Base-by-base conservation (phyloP, 2,113 vertebrate species). In the Furnarius figulus region DNA sequence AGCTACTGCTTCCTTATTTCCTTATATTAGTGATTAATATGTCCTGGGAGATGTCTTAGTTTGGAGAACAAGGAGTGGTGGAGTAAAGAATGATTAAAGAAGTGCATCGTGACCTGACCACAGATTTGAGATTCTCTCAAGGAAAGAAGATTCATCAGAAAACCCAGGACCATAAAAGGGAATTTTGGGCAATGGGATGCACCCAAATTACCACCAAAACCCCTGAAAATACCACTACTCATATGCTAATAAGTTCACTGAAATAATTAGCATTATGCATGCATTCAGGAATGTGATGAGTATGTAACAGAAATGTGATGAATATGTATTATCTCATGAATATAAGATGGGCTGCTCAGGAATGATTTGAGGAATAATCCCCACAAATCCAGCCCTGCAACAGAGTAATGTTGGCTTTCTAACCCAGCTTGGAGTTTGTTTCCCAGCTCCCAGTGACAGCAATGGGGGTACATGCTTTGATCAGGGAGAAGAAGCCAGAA, bases 401-500 rank as follows among this genome's bases (percentile, higher is more conserved):
- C 13, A 63, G 17, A 63, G 17, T 20, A 30, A 14, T 62, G 25
- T 40, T 40, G 27, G 17, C 27, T 63, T 63, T 63, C 18, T 12
- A 61, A 39, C 58, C 58, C 56, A 9, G 46, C 25, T 30, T 40
- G 37, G 37, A 40, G 61, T 40, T 63, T 9, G 8, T 8, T 63
- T 63, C 61, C 61, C 37, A 40, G 61, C 20, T 63, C 30, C 19
- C 61, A 40, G 62, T 10, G 1, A 5, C 2, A 22, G 46, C 14
- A 14, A 27, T 1, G 24, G 33, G 8, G 9, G 5, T 7, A 3
- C 11, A 0, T 8, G 10, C 12, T 37, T 27, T 30, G 27, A 55
- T 10, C 2, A 1, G 9, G 2, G 20, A 56, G 49, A 83, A 68
- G 8, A 40, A 80, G 46, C 49, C 40, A 46, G n/a, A 86, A 84